Base-by-base conservation (phyloP, 2,113 vertebrate species). In the Blennius ocellaris region DNA sequence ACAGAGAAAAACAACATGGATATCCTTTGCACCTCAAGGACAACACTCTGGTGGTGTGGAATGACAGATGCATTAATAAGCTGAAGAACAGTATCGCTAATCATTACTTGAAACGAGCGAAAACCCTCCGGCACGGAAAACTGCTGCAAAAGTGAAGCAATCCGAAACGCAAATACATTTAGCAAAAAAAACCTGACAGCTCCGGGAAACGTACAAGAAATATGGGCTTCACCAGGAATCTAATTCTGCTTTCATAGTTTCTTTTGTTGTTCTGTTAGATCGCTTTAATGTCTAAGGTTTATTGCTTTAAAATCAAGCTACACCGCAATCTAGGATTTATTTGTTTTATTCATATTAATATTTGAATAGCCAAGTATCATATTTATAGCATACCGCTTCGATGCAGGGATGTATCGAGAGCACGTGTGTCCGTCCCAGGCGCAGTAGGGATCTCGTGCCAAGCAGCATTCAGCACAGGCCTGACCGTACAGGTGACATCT, bases 401-500 rank as follows among this genome's bases (percentile, higher is more conserved):
- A 97, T 65, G 97, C 95, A 21, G 97, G 97, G 54, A 96, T 84
- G 51, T 99, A 99, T 88, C 95, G 93, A 52, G 98, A 96, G 73
- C 98, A 99, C 0, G 95, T 93, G 74, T 93, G 93, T 88, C 98
- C 98, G 47, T 99, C 98, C 98, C 98, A 99, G 73, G 97, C 97
- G 61, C 98, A 99, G 90, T 99, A 99, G 1, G 98, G 98, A 88
- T 99, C 98, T 81, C 98, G 94, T 82, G 98, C 97, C 69, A 99
- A 93, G 84, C 98, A 99, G 89, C 98, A 99, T 58, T 99, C 97
- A 6, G 97, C 96, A 69, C 98, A 99, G 36, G 95, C 97, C 82
- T 97, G 96, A 58, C 97, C 98, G 11, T 99, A 99, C 63, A 94
- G 96, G 84, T 95, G 94, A 80, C 98, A 99, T 90, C 97, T 95